Conservation (phyloP, 2,113 vertebrate species). For the Larimichthys crocea region DNA sequence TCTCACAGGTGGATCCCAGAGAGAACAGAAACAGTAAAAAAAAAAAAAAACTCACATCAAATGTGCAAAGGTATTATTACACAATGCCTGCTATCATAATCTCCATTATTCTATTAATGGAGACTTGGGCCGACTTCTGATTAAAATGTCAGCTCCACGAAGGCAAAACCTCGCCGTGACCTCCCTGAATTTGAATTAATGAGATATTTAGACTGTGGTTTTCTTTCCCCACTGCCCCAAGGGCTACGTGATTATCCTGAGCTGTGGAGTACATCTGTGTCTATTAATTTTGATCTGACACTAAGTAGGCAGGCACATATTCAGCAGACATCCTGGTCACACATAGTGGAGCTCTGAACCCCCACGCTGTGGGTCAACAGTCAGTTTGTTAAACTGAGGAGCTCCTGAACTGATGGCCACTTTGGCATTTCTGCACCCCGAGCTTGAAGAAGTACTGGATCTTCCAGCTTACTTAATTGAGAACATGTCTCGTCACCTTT, state of each 20-base stretch:
- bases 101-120: constrained; percentile 65
- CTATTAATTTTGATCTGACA: constrained; percentile 77
- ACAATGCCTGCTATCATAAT: constrained; percentile 34
- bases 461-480: constrained; percentile 41
- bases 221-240: constrained; percentile 54
- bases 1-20: constrained; percentile 25
- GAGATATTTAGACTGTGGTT: constrained; percentile 77
- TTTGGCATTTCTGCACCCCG: constrained; percentile 26
- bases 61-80: constrained; percentile 40
- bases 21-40: constrained; percentile 1
- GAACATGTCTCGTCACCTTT: constrained; percentile 21
- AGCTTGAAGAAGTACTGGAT: neutral
- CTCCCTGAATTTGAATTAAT: constrained; percentile 78
- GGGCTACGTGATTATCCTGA: constrained; percentile 74
- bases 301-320: constrained; percentile 73
- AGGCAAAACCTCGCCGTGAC: constrained; percentile 69
- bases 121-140: constrained; percentile 62
- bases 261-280: constrained; percentile 72
- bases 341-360: constrained; percentile 52
- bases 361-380: constrained; percentile 50
- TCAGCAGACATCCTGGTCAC: constrained; percentile 55
- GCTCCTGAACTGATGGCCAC: constrained; percentile 16
- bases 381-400: constrained; percentile 38
- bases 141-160: constrained; percentile 73
- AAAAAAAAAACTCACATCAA: constrained; percentile 23